Conservation (phyloP, 2,797 vertebrate genomes). For the Microctenopoma stevenorrisi region DNA sequence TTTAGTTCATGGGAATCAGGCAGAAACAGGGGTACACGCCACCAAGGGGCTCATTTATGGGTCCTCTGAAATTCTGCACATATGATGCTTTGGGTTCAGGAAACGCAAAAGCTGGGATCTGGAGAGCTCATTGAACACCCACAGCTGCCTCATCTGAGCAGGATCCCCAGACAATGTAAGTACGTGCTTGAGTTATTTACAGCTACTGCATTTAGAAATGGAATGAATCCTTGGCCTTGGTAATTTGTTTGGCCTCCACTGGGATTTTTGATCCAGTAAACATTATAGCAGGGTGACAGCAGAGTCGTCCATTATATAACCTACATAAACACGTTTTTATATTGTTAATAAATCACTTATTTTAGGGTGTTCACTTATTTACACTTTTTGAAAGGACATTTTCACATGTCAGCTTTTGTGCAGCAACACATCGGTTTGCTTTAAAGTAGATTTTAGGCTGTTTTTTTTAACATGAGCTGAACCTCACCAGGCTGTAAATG, state of each 20-base stretch:
- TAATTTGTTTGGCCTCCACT: slow-evolving; percentile 22
- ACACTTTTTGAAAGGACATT: no score
- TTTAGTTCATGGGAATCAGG: slow-evolving; percentile 61
- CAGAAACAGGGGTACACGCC: slow-evolving; percentile 21
- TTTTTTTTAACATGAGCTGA: no score
- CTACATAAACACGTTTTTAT: slow-evolving; percentile 14
- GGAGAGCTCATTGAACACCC: slow-evolving; percentile 30
- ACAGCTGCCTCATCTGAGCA: slow-evolving; percentile 30
- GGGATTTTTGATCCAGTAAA: slow-evolving; percentile 2
- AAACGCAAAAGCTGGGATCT: slow-evolving; percentile 27
- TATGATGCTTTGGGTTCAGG: slow-evolving; percentile 27
- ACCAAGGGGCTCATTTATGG: slow-evolving; percentile 32
- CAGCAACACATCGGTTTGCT: no score
- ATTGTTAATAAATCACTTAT: neutral
- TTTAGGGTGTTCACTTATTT: no score
- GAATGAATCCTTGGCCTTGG: slow-evolving; percentile 40
- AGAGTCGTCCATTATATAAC: neutral
- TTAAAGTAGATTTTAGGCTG: no score
- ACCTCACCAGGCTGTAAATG: no score
- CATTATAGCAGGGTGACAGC: neutral
- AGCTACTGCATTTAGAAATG: slow-evolving; percentile 23
- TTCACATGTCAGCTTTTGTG: no score
- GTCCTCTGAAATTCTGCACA: slow-evolving; percentile 29
- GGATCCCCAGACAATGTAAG: slow-evolving; percentile 50
- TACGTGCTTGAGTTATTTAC: slow-evolving; percentile 45